phyloP scores from a whole-genome alignment of 2,888 invertebrate species.

The Labia minor region DNA sequence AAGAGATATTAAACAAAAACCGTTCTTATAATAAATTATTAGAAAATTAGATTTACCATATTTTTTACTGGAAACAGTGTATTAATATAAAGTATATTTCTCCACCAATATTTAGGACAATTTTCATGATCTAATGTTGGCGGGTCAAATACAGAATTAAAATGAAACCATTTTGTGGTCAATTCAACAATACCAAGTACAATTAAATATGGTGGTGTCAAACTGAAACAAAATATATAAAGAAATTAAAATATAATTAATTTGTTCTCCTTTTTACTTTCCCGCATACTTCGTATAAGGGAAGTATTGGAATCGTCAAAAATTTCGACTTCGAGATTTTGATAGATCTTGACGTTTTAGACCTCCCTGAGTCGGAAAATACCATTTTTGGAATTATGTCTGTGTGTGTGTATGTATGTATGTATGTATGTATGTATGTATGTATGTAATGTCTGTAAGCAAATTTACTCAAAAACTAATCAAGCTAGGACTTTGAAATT shows the following conservation, averaged over 20 bases:
- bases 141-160: constrained; percentile 60
- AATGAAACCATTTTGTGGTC: constrained; percentile 57
- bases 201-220: constrained; percentile 50
- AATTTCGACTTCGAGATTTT: too few species aligned
- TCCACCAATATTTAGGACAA: constrained; percentile 71
- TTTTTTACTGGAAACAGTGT: constrained; percentile 64
- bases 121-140: constrained; percentile 57
- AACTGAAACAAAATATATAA: constrained; percentile 36
- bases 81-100: constrained; percentile 71
- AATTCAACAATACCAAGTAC: constrained; percentile 50
- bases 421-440: too few species aligned
- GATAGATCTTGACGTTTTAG: too few species aligned
- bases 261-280: too few species aligned
- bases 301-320: too few species aligned
- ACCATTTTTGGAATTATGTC: too few species aligned
- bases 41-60: constrained; percentile 47
- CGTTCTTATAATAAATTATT: neutral
- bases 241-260: neutral
- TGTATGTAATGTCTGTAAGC: too few species aligned
- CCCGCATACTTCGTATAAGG: too few species aligned
- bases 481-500: too few species aligned
- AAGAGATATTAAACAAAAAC: neutral
- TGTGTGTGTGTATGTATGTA: too few species aligned
- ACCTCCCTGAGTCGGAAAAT: too few species aligned
- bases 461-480: too few species aligned